Conservation (phyloP, 2,888 invertebrate genomes). For the Machimus atricapillus region DNA sequence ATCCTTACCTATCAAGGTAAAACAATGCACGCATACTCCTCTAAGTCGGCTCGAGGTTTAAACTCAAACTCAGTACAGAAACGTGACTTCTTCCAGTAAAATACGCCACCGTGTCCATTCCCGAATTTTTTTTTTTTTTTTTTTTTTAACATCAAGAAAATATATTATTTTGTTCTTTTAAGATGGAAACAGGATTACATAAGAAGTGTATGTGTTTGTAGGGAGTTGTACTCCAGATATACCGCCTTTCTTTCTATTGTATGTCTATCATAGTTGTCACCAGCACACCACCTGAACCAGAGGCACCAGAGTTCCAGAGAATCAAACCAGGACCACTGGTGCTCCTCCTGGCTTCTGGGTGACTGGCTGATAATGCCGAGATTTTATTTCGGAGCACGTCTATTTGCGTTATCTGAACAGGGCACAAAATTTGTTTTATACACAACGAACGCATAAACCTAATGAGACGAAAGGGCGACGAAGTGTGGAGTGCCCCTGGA, state of each 20-base stretch:
- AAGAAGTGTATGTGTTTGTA: not conserved
- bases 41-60: not conserved
- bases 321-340: not conserved
- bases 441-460: slow-evolving; percentile 35
- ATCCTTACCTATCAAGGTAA: not conserved
- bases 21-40: not conserved
- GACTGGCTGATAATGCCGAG: slow-evolving; percentile 20
- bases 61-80: not conserved
- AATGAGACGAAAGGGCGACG: slow-evolving; percentile 33
- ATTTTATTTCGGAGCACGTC: slow-evolving; percentile 42
- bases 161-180: not conserved
- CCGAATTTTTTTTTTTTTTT: not conserved
- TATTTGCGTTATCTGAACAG: slow-evolving; percentile 40
- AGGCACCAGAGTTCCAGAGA: not conserved
- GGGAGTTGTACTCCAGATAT: not conserved
- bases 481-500: slow-evolving; percentile 15
- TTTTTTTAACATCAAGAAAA: not conserved
- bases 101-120: not conserved
- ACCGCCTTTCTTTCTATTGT: not conserved
- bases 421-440: slow-evolving; percentile 39
- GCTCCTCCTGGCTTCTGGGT: not conserved
- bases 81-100: not conserved
- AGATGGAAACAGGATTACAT: not conserved
- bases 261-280: slow-evolving; percentile 14
- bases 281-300: not conserved